Conservation (phyloP, 2,888 invertebrate genomes). For the Caenorhabditis uteleia region DNA sequence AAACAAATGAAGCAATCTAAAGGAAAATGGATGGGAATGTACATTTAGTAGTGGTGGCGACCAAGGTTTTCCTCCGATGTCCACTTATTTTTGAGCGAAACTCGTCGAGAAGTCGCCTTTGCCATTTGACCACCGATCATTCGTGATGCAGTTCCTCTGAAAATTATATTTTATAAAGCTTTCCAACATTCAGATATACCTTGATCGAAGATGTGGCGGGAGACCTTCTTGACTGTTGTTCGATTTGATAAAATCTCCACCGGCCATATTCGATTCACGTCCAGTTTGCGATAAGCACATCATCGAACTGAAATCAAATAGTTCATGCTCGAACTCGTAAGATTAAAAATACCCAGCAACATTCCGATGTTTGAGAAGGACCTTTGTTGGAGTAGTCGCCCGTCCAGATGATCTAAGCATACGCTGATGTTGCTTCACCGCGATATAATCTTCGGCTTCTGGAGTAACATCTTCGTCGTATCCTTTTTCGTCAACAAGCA, state of each 20-base stretch:
- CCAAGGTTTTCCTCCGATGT: conserved; percentile 37
- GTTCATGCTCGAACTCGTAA: too few relatives aligned
- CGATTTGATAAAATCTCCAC: conserved; percentile 22
- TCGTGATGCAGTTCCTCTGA: background rate
- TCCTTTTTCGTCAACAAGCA: conserved; percentile 11
- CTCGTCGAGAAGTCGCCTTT: conserved; percentile 11
- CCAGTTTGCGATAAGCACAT: conserved; percentile 36
- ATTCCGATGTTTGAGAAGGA: conserved; percentile 39
- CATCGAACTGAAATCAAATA: conserved; percentile 34
- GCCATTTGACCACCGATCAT: background rate
- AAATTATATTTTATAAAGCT: background rate
- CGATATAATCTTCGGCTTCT: conserved; percentile 21
- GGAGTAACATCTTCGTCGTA: conserved; percentile 26
- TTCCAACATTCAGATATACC: background rate
- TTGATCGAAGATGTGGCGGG: conserved; percentile 31
- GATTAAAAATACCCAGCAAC: conserved; percentile 17
- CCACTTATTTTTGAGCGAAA: conserved; percentile 30
- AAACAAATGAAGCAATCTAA: background rate
- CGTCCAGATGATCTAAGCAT: conserved; percentile 1
- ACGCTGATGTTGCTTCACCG: conserved; percentile 15
- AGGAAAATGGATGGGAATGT: background rate
- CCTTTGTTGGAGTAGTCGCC: conserved; percentile 15
- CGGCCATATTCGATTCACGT: conserved; percentile 8
- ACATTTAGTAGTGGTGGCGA: conserved; percentile 14
- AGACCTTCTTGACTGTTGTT: conserved; percentile 19